Evolutionary conservation across 2,797 vertebrate genomes (phyloP), one percentile per base, ranked within the genome.

Genomic region (Pagetopsis macropterus): DNA sequence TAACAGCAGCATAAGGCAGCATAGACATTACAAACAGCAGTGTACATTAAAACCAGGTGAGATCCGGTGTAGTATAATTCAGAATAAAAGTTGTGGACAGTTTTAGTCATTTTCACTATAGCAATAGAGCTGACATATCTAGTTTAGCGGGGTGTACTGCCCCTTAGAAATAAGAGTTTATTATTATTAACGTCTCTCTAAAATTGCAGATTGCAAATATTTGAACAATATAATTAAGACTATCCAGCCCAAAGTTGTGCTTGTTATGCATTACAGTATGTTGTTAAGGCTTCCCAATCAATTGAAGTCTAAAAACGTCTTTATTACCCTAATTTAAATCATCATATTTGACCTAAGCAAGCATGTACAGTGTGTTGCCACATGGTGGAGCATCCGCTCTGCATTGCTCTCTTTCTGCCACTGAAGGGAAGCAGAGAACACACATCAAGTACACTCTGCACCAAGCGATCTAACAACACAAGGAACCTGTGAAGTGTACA

Each of bases 361-460:
- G 15, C 51, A 5, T 12, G 44, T 17, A 27, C n/a, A 2, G 12
- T 17, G 56, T 31, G 66, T 15, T 3, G 16, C 13, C 49, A 33
- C 43, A 50, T 11, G 40, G 56, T 52, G 50, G 43, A 16, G 44
- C 49, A 2, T 52, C 17, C 33, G 19, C 2, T 14, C 43, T 66
- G 65, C 41, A 78, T 0, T 72, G 21, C 58, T 56, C 3, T 0
- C 1, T 21, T 41, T 70, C 23, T 3, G 27, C 82, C 86, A 79
- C 78, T 71, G 31, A 13, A 23, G 41, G 81, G 75, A 31, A 48
- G 51, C 49, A 81, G 16, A 84, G 73, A 80, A 50, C 11, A 60
- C 12, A 9, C 2, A 54, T 54, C n/a, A 40, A 17, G 37, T 0
- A 0, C 1, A 13, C 3, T 64, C 21, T 40, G 6, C 17, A 33